Evolutionary conservation across 1,140 invertebrate species (phyloP).

Genomic region (Plutomurus gul): DNA sequence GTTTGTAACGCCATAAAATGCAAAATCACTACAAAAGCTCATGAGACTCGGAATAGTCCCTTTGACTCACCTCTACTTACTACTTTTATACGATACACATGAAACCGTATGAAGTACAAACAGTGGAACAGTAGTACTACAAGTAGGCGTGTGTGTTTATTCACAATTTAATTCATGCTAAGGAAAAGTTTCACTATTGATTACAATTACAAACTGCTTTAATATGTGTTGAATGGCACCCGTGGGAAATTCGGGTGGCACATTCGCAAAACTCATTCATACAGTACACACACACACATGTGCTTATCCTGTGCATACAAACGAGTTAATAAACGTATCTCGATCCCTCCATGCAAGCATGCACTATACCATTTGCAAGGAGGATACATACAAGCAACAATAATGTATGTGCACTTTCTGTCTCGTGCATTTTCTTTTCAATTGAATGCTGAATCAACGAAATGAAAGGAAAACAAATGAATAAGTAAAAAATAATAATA

Average conservation of each 20-base stretch:
- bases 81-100: too few species aligned
- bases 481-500: conserved; percentile 12
- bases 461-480: conserved; percentile 2
- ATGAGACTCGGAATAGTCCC: too few species aligned
- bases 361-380: not conserved
- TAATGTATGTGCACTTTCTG: not conserved
- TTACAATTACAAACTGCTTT: not conserved
- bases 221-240: not conserved
- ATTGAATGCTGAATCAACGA: not conserved
- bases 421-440: not conserved
- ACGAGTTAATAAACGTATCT: not conserved
- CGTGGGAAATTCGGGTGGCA: conserved; percentile 6
- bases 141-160: too few species aligned
- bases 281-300: not conserved
- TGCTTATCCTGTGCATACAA: not conserved
- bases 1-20: too few species aligned
- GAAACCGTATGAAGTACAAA: too few species aligned
- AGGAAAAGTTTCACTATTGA: conserved; percentile 18
- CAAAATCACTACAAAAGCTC: too few species aligned
- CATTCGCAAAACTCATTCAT: conserved; percentile 5
- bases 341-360: not conserved
- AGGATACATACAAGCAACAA: not conserved
- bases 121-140: too few species aligned
- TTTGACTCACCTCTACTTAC: too few species aligned
- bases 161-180: too few species aligned